Evolutionary conservation across 2,888 invertebrate genomes (phyloP), one percentile per base, ranked within the genome.

Genomic region (Eupithecia pulchellata): DNA sequence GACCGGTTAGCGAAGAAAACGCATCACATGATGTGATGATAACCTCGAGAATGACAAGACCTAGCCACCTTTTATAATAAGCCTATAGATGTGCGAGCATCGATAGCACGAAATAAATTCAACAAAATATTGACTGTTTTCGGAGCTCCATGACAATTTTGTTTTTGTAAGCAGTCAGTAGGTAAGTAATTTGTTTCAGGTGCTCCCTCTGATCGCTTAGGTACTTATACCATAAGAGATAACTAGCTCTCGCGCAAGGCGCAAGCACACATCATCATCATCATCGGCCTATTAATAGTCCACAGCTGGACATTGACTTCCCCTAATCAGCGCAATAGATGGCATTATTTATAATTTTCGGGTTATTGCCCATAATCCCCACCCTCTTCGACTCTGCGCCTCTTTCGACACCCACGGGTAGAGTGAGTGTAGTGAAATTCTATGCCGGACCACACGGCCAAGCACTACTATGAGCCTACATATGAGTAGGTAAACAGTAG

Each of bases 1-100:
- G 52, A 52, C 52, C 52, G 52, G 52, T 52, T 52, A 52, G 13
- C 20, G 25, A 52, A 25, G 52, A 52, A 52, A 52, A 52, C n/a
- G 20, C 42, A 42, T 42, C 42, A 42, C 20, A 52, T 47, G 47
- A 32, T 32, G 4, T 6, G 4, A 32, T 4, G 6, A 47, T 20
- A 47, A 47, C 52, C 52, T 9, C 20, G n/a, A 47, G 42, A 47
- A 47, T 47, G 42, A 47, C 20, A 20, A 47, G 42, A 25, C 25
- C 47, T 9, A 47, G 42, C 20, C 52, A 25, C 13, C 52, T 25
- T 25, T n/a, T 52, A n/a, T n/a, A n/a, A n/a, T n/a, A n/a, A n/a
- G n/a, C n/a, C n/a, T n/a, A n/a, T 6, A 42, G 42, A 20, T 42
- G 2, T 42, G 42, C 2, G 17, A 42, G n/a, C 17, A 14, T 3